These are phyloP conservation scores for Loris lydekkerianus DNA, from an alignment of 2,797 vertebrate genomes.

Conservation along the genomic window DNA sequence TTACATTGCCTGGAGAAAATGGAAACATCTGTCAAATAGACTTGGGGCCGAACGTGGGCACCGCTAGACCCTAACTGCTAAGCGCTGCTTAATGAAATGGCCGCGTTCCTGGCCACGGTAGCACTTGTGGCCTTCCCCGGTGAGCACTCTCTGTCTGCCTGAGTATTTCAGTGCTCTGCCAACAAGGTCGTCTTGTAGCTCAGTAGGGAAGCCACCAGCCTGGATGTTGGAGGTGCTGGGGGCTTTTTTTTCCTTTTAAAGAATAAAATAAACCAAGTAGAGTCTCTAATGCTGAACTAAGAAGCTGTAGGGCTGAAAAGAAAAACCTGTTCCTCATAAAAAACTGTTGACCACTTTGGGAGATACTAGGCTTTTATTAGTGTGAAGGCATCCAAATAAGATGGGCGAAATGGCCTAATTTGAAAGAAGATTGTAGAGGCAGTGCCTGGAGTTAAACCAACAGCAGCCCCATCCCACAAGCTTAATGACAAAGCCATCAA, in stretches of 20 bases:
- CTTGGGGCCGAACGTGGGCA: slow-evolving; percentile 81
- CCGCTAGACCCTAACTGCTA: slow-evolving; percentile 83
- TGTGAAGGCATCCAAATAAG: slow-evolving; percentile 78
- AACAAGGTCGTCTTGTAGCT: slow-evolving; percentile 86
- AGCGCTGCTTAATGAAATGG: slow-evolving; percentile 85
- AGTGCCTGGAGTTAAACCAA: slow-evolving; percentile 84
- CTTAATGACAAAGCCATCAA: slow-evolving; percentile 85
- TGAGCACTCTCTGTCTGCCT: slow-evolving; percentile 82
- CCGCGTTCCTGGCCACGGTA: slow-evolving; percentile 65
- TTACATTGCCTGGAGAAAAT: slow-evolving; percentile 84
- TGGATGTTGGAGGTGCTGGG: slow-evolving; percentile 79
- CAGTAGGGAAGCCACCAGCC: slow-evolving; percentile 82
- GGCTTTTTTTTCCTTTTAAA: slow-evolving; percentile 81
- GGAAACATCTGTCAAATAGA: slow-evolving; percentile 86
- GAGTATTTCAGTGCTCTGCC: slow-evolving; percentile 75
- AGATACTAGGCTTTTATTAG: slow-evolving; percentile 78
- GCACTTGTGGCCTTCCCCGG: slow-evolving; percentile 85
- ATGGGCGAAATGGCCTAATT: slow-evolving; percentile 81
- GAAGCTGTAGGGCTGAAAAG: slow-evolving; percentile 82
- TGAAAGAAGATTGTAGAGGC: slow-evolving; percentile 79
- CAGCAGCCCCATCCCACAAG: slow-evolving; percentile 77
- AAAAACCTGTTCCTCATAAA: slow-evolving; percentile 82
- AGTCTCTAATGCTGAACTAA: slow-evolving; percentile 83
- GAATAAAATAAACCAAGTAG: slow-evolving; percentile 83
- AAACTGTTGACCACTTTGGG: slow-evolving; percentile 82